Percentiles rank a stretch among this genome's conserved stretches.
These are phyloP conservation scores for Halocaridina rubra DNA, from an alignment of 2,888 invertebrate genomes.

Conservation along the genomic window DNA sequence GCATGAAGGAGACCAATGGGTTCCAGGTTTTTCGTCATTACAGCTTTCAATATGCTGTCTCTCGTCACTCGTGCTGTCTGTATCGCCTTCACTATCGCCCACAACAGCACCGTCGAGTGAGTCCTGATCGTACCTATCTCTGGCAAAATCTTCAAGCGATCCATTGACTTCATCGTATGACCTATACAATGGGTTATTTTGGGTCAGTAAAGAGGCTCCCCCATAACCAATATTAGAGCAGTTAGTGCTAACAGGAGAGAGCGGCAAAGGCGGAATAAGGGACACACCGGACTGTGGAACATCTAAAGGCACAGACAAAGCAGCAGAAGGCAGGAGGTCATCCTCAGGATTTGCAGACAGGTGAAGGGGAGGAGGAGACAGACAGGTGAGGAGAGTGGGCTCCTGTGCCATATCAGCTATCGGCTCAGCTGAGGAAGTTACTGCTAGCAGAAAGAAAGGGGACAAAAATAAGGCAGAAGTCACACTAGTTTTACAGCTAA, in stretches of 20 bases:
- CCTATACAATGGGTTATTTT: constrained; percentile 54
- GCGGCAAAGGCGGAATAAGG: neutral
- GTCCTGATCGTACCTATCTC: constrained; percentile 42
- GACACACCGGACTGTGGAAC: constrained; percentile 29
- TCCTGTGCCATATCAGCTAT: constrained; percentile 45
- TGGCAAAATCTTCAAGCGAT: constrained; percentile 37
- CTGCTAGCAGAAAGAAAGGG: constrained; percentile 42
- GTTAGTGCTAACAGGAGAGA: constrained; percentile 14
- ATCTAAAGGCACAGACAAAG: constrained; percentile 34
- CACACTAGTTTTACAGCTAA: neutral
- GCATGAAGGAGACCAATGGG: constrained; percentile 3
- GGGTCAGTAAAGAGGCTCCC: constrained; percentile 14
- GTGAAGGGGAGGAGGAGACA: constrained; percentile 25
- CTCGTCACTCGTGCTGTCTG: constrained; percentile 24
- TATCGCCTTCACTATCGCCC: constrained; percentile 20
- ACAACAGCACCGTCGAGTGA: constrained; percentile 31
- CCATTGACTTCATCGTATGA: constrained; percentile 61
- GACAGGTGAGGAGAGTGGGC: constrained; percentile 32
- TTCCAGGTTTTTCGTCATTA: neutral
- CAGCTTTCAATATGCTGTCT: neutral
- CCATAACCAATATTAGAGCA: neutral
- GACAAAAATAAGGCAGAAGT: constrained; percentile 22
- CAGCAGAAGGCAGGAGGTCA: constrained; percentile 25
- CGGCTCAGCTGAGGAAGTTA: constrained; percentile 51
- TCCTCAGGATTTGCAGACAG: constrained; percentile 25